Evolutionary conservation across 2,888 invertebrate genomes (phyloP), one percentile per base, ranked within the genome.

Genomic region (Selenia dentaria): DNA sequence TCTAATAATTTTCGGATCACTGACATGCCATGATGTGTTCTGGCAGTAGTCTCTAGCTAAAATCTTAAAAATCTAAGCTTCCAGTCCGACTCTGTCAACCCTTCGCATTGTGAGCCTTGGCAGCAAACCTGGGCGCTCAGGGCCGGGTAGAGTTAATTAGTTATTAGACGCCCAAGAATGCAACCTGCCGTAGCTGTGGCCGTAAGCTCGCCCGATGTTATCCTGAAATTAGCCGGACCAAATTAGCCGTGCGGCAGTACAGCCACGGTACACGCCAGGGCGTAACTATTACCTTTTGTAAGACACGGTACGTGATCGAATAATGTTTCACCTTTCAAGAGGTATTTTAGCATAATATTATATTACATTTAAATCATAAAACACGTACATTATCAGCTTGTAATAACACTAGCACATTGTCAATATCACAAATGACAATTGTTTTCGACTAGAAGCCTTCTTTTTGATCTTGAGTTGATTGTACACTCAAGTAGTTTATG

Each of bases 101-200:
- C n/a, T n/a, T n/a, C n/a, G n/a, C n/a, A n/a, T n/a, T n/a, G 22
- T 24, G 22, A 26, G 29, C 9, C 9, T 26, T 6, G 6, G 25
- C 6, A 10, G 9, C 32, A 9, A 29, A 25, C 11, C 28, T 34
- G 70, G 65, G 66, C 67, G 64, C 51, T 51, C 45, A 45, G 57
- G 62, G 65, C 64, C 64, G 67, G 62, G 67, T 63, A 65, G 51
- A 65, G 72, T 79, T 85, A 85, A 83, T 85, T 85, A 84, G 73
- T 79, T 83, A 78, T 80, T 81, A 82, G 78, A 81, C 80, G 83
- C 73, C 64, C 73, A 75, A 74, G 86, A 83, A 84, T 83, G 79
- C 67, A 61, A 58, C 54, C 54, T 49, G 43, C 41, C 43, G 8
- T 46, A 46, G 59, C 51, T 34, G 47, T 57, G 59, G 42, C 31